Evolutionary conservation across 2,888 invertebrate species (phyloP), one percentile per base, ranked within the genome.

Genomic region (Philopedon plagiatum): DNA sequence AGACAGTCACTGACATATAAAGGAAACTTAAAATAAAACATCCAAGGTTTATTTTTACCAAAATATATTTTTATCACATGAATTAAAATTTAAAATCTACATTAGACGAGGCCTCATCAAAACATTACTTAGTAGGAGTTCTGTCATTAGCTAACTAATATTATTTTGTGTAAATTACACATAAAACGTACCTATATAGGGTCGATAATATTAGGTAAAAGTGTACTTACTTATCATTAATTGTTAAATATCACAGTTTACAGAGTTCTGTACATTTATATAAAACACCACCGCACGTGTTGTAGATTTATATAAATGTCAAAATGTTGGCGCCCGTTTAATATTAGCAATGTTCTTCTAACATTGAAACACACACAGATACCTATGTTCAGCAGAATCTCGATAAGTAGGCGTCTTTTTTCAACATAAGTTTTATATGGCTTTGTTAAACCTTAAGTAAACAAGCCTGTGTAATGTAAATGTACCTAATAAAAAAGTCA

Each of bases 21-120:
- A 75, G 57, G 71, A 73, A 69, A 73, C 65, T 68, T 56, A 73
- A 76, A 81, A 82, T 81, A 81, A 81, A 83, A 83, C 81, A 77
- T 81, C 73, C 75, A 76, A 73, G 44, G 64, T 61, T 76, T 79
- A 71, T 79, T 78, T 79, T 82, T 81, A 83, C 80, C 80, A 82
- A 83, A 82, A 82, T 82, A 83, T 82, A 82, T 83, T 78, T 77
- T 78, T 81, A 81, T 81, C 81, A 81, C 81, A 82, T 80, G 75
- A 74, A 76, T 74, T 75, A 77, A 78, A 77, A 37, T 58, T 64
- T 71, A 41, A 64, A 66, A 26, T 71, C 65, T 61, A 56, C 66
- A 66, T 60, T 21, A 68, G 66, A 71, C 62, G 71, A 71, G 71
- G 71, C 66, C 71, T 71, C 71, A 56, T 44, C 46, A 56, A 64